A percentile compares a stretch with the other conserved stretches of the same genome.
Evolutionary conservation across 2,888 invertebrate genomes (phyloP).

Genomic region (Pseudolycoriella hygida): DNA sequence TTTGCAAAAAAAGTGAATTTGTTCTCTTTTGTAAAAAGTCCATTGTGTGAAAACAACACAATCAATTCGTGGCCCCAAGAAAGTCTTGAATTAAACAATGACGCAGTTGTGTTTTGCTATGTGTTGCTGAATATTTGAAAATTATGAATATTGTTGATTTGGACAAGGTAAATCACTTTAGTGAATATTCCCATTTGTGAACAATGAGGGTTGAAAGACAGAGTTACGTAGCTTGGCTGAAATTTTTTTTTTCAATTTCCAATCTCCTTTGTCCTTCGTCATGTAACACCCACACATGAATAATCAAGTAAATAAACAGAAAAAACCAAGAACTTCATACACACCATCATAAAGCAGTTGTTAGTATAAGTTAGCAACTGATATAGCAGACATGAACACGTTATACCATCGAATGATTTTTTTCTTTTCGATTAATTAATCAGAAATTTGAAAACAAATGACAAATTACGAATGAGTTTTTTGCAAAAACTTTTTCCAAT

Average conservation of each 20-base stretch:
- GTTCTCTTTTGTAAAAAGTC: background rate
- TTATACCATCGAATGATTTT: background rate
- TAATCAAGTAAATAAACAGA: background rate
- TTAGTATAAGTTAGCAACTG: background rate
- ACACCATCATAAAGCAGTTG: background rate
- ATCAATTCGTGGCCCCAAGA: no score
- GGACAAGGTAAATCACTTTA: background rate
- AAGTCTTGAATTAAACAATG: slow-evolving; percentile 1
- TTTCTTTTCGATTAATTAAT: no score
- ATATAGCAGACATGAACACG: background rate
- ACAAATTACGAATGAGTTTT: no score
- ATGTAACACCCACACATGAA: slow-evolving; percentile 1
- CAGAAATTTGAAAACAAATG: no score
- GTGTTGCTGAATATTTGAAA: slow-evolving; percentile 1
- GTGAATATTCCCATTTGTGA: background rate
- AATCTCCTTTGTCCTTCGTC: slow-evolving; percentile 13
- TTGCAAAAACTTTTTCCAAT: no score
- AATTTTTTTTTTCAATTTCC: slow-evolving; percentile 5
- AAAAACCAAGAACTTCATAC: background rate
- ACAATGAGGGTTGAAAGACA: slow-evolving; percentile 8
- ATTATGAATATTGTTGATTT: slow-evolving; percentile 4
- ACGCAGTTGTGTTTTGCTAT: slow-evolving; percentile 6
- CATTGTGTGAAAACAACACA: no score
- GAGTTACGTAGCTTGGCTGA: slow-evolving; percentile 8
- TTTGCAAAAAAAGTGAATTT: no score